A percentile compares a stretch with the other conserved stretches of the same genome.
Evolutionary conservation across 1,140 invertebrate genomes (phyloP).

Genomic region (Aphaenogaster floridana): DNA sequence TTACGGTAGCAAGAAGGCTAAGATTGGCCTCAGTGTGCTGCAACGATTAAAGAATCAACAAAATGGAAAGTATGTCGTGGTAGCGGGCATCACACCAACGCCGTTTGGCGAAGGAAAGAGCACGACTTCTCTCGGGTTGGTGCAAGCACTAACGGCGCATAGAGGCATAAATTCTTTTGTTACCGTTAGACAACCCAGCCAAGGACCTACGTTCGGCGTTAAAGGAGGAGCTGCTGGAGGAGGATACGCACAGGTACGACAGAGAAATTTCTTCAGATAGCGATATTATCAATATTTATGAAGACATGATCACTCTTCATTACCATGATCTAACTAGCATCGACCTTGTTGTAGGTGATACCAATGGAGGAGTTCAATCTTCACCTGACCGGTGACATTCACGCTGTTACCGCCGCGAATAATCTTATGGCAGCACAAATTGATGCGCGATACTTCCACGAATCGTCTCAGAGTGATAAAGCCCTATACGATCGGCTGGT

Average conservation of each 20-base stretch:
- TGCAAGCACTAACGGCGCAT: constrained; percentile 96
- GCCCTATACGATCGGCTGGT: constrained; percentile 96
- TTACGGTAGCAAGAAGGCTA: constrained; percentile 98
- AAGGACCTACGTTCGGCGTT: constrained; percentile 99
- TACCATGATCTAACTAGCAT: neutral
- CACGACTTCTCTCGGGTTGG: constrained; percentile 97
- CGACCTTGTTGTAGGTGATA: constrained; percentile 91
- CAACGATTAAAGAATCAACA: constrained; percentile 91
- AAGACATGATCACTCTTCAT: neutral
- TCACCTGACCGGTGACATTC: constrained; percentile 99
- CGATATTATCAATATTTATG: constrained; percentile 40
- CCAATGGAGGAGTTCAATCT: constrained; percentile 99
- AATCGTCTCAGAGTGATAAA: constrained; percentile 95
- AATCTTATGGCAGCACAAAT: constrained; percentile 98
- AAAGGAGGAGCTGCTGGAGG: constrained; percentile 99
- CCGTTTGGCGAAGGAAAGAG: constrained; percentile 99
- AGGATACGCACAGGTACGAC: constrained; percentile 92
- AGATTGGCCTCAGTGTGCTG: constrained; percentile 95
- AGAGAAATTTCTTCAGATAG: neutral
- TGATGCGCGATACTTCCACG: constrained; percentile 98
- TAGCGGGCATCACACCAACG: constrained; percentile 98
- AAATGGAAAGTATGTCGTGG: constrained; percentile 97
- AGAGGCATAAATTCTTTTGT: constrained; percentile 96
- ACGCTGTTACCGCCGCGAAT: constrained; percentile 99
- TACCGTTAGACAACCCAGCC: constrained; percentile 98